Evolutionary conservation across 2,888 invertebrate genomes (phyloP), one percentile per base, ranked within the genome.

Genomic region (Pyrgus malvae): DNA sequence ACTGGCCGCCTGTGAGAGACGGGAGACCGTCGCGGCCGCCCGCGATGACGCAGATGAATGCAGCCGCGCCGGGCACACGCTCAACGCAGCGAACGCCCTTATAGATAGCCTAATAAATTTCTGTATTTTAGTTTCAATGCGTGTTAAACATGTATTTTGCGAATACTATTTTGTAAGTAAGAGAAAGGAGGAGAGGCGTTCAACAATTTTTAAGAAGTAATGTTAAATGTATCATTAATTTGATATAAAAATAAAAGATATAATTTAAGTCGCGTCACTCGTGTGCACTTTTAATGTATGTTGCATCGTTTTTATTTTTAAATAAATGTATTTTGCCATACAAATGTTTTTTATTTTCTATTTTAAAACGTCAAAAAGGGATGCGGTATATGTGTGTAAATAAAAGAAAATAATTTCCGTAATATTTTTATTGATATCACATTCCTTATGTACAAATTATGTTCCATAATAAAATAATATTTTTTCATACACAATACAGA

Each of bases 391-490:
- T 21, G n/a, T 21, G 21, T 25, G 25, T 25, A 25, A 25, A 9
- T 25, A 25, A 8, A 25, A 8, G 1, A 25, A 21, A 21, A 21
- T 21, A 4, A 21, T 21, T 25, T n/a, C 1, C 46, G 33, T 64
- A 69, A 68, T 74, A 74, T 33, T 44, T 82, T 83, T 78, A 82
- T 78, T 81, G 65, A 73, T 83, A 85, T 85, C 81, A 83, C 83
- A 79, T 82, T 78, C 71, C 76, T 74, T 85, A 87, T 87, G 70
- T 88, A 88, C 88, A 88, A 79, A 80, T 80, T 76, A 82, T 77
- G 72, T 73, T 77, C 64, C 65, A 69, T 78, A 74, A 68, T 74
- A 74, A 76, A 76, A 80, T 73, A 73, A 51, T 44, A 33, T 19
- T 69, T 74, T 77, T 72, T 66, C 70, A 64, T 73, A 73, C 68